Evolutionary conservation across 2,113 vertebrate genomes (phyloP), one percentile per base, ranked within the genome.

Genomic region (Gulo gulo): DNA sequence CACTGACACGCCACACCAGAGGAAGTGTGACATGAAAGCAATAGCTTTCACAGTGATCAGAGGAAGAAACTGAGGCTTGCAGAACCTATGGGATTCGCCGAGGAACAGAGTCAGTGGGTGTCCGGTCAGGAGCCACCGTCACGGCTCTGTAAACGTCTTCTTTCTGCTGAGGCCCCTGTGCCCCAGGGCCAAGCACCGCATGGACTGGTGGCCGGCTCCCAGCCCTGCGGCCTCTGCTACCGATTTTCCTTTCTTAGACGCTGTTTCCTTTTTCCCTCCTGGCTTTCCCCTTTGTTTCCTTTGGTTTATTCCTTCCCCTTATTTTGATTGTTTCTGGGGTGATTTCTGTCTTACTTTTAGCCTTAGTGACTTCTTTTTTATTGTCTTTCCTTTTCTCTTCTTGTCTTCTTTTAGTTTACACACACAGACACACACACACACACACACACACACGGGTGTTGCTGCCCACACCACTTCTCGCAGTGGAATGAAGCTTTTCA

Each of bases 61-160:
- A 39, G 6, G 47, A 31, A 14, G 16, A 80, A 31, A 52, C 23
- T 11, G 39, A 39, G 76, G n/a, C 24, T 10, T 7, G 2, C 47
- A 8, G 34, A 55, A 26, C 18, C 15, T 36, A 4, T 0, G 1
- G 42, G 31, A 14, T 31, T 26, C 26, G 2, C n/a, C 7, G 15
- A 59, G 24, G 55, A 39, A 15, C 36, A 63, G 39, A 7, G 16
- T 31, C 74, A 2, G 74, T 47, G 42, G 2, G 7, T 21, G 59
- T 42, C n/a, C 0, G 9, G 4, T 34, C 47, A 57, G 78, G 10
- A 55, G 61, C 16, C 13, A 11, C 61, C 0, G 0, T 1, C 18
- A 23, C 5, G 3, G 34, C n/a, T 52, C 76, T 0, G 18, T 2
- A 12, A 65, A 6, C 1, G 7, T 18, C 61, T 13, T 67, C 59